These are phyloP conservation scores for Hyalella azteca DNA, from an alignment of 2,888 invertebrate genomes.

Conservation along the genomic window DNA sequence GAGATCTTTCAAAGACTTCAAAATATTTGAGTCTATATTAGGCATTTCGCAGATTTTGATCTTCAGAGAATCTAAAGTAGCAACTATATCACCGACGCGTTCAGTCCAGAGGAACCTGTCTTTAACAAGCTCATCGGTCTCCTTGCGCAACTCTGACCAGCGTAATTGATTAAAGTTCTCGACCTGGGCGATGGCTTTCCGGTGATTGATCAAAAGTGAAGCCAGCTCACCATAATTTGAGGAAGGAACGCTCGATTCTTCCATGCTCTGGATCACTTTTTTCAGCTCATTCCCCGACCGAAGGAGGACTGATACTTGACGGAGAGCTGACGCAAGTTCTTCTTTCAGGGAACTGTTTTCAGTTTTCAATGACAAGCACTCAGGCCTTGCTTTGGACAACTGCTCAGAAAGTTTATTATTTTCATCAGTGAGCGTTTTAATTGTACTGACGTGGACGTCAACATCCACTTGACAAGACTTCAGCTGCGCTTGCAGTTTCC, in stretches of 20 bases:
- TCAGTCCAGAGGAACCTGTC: slow-evolving; percentile 4
- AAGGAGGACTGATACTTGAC: background rate
- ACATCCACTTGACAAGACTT: slow-evolving; percentile 8
- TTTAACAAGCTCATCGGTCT: background rate
- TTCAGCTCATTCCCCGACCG: too few relatives aligned
- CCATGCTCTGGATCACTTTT: too few relatives aligned
- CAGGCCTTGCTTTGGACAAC: background rate
- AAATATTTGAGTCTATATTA: background rate
- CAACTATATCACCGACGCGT: background rate
- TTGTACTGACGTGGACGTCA: background rate
- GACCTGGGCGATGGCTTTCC: background rate
- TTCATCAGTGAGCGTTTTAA: background rate
- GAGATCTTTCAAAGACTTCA: slow-evolving; percentile 11
- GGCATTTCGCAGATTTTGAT: background rate
- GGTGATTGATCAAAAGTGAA: background rate
- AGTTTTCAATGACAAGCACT: slow-evolving; percentile 8
- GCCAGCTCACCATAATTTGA: background rate
- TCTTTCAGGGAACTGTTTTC: slow-evolving; percentile 44
- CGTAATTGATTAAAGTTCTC: background rate
- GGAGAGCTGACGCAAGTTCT: slow-evolving; percentile 18
- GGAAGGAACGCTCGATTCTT: background rate
- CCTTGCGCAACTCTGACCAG: background rate
- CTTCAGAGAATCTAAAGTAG: background rate
- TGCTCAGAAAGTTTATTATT: background rate
- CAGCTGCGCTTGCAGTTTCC: background rate